These are phyloP conservation scores for Platysternon megacephalum DNA, from an alignment of 2,113 vertebrate species.

Conservation along the genomic window DNA sequence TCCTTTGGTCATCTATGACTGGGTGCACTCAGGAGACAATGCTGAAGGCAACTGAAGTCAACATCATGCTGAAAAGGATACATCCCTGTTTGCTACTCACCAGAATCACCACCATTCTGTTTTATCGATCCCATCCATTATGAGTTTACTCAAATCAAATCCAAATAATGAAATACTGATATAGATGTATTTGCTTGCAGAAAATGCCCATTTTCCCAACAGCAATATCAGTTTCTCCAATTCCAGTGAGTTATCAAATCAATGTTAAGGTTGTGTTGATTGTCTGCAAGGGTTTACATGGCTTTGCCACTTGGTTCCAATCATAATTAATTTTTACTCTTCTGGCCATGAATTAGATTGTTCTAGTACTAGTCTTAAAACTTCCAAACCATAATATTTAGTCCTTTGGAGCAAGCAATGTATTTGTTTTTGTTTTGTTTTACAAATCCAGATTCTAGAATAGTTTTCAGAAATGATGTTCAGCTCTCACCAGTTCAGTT, in stretches of 20 bases:
- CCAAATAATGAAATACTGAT: slow-evolving; percentile 58
- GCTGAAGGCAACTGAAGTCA: slow-evolving; percentile 57
- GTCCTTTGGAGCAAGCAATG: neutral
- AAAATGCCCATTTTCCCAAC: slow-evolving; percentile 51
- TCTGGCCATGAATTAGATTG: slow-evolving; percentile 16
- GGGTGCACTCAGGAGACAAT: slow-evolving; percentile 72
- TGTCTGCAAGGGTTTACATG: slow-evolving; percentile 13
- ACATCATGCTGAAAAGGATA: slow-evolving; percentile 21
- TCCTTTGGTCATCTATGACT: slow-evolving; percentile 86
- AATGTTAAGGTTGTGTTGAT: slow-evolving; percentile 34
- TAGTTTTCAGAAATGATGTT: slow-evolving; percentile 46
- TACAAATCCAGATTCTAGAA: slow-evolving; percentile 32
- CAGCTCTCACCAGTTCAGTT: slow-evolving; percentile 16
- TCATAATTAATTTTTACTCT: slow-evolving; percentile 22
- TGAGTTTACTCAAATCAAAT: slow-evolving; percentile 73
- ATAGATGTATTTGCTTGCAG: slow-evolving; percentile 43
- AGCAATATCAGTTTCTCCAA: slow-evolving; percentile 11
- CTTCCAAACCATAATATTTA: slow-evolving; percentile 39
- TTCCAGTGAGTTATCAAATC: slow-evolving; percentile 17
- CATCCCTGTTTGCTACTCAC: slow-evolving; percentile 53
- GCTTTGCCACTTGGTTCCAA: neutral
- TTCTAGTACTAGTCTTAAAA: slow-evolving; percentile 26
- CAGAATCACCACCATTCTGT: slow-evolving; percentile 59
- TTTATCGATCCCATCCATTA: slow-evolving; percentile 64
- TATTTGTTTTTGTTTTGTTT: neutral